phyloP scores from a whole-genome alignment of 2,888 invertebrate genomes.

The Rambutsinella grinnellia region DNA sequence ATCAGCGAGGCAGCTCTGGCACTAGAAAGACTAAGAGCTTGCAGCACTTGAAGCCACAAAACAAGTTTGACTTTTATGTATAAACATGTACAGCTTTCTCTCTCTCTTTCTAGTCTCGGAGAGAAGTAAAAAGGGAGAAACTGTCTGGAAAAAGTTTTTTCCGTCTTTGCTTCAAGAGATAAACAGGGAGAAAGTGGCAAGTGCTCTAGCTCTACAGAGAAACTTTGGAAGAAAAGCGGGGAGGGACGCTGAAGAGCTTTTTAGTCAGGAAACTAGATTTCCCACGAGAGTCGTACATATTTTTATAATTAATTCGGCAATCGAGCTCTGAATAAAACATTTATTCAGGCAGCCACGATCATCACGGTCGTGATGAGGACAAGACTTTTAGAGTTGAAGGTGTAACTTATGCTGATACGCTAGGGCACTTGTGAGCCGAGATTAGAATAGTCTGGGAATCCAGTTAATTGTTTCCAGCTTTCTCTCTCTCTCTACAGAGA shows the following conservation, averaged over 20 bases:
- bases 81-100: too few species aligned
- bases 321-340: conserved; percentile 56
- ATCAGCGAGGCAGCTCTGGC: conserved; percentile 7
- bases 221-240: neutral
- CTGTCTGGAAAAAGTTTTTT: conserved; percentile 9
- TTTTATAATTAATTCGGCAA: conserved; percentile 63
- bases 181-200: neutral
- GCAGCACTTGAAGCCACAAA: neutral
- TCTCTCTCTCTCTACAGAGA: too few species aligned
- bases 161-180: too few species aligned
- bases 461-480: too few species aligned
- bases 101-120: too few species aligned
- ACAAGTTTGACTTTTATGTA: neutral
- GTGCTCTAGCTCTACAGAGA: neutral
- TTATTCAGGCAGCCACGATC: conserved; percentile 22
- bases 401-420: too few species aligned
- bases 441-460: neutral
- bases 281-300: conserved; percentile 51
- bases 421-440: neutral
- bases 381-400: too few species aligned
- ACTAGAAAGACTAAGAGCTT: neutral
- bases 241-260: conserved; percentile 10
- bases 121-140: neutral
- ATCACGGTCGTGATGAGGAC: neutral
- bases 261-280: conserved; percentile 44